Evolutionary conservation across 1,140 invertebrate genomes (phyloP), one percentile per base, ranked within the genome.

Genomic region (Habropoda laboriosa): DNA sequence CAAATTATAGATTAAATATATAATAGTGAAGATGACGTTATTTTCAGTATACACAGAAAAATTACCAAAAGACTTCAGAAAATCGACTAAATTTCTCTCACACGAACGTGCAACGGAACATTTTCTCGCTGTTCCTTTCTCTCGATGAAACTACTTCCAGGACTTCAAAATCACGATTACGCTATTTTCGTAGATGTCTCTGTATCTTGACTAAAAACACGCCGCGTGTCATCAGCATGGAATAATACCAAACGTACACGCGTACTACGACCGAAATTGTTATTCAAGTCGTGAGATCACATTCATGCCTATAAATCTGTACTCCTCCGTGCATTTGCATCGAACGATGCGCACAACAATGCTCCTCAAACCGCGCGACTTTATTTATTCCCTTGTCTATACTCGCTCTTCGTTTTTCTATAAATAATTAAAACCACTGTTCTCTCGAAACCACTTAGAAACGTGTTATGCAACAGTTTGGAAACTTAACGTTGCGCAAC

Each of bases 321-420:
- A 32, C 16, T 61, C 18, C 71, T n/a, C 3, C 12, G 7, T 40
- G 57, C 71, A 74, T 74, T 74, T 64, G 32, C 42, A 64, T 74
- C 51, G 40, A 30, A 74, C 71, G 58, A 40, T 40, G 24, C 58
- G 32, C 32, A 51, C 10, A 24, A 51, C 42, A 30, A 63, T 51
- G 2, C 21, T 32, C n/a, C 10, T 13, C 24, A 27, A 73, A 47
- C 55, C 13, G 35, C 21, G 42, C 42, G 57, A 58, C n/a, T 61
- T 61, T 61, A 10, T 38, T 61, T 73, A 38, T 38, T 35, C 27
- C 24, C 24, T 0, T 27, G 12, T n/a, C 1, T 42, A 35, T 27
- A 18, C n/a, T 24, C 47, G 30, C 7, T n/a, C 1, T 27, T 55
- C n/a, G 16, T 24, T 2, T 70, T 53, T 12, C 13, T n/a, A 32